Conservation (phyloP, 2,797 vertebrate genomes). For the Rhyacichthys aspro region DNA sequence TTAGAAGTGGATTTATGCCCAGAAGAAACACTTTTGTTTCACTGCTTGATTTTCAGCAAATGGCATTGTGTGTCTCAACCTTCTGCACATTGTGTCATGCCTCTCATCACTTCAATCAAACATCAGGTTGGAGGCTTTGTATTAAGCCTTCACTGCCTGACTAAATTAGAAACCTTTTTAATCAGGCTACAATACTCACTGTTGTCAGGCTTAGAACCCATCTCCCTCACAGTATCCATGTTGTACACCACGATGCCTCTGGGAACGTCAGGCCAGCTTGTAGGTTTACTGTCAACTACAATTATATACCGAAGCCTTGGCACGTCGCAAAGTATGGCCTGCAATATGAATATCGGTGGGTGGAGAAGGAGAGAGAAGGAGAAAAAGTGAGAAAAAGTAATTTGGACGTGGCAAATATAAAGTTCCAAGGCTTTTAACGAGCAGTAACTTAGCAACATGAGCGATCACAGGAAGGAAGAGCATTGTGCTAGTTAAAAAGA, state of each 20-base stretch:
- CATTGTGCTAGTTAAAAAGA: slow-evolving; percentile 3
- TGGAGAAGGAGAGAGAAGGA: background rate
- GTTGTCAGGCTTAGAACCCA: slow-evolving; percentile 84
- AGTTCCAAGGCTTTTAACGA: slow-evolving; percentile 12
- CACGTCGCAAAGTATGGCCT: slow-evolving; percentile 91
- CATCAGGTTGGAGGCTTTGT: slow-evolving; percentile 39
- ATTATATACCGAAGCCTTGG: slow-evolving; percentile 90
- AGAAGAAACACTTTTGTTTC: background rate
- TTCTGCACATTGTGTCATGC: slow-evolving; percentile 14
- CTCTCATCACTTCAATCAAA: slow-evolving; percentile 56
- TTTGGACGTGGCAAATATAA: slow-evolving; percentile 7
- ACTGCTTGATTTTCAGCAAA: too few relatives aligned
- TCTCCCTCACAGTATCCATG: slow-evolving; percentile 90
- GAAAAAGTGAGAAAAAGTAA: slow-evolving; percentile 8
- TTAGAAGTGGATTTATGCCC: background rate
- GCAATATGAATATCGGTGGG: slow-evolving; percentile 21
- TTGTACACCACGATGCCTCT: slow-evolving; percentile 89
- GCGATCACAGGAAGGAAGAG: background rate
- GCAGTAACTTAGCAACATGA: slow-evolving; percentile 4
- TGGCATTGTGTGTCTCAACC: slow-evolving; percentile 35
- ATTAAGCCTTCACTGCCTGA: slow-evolving; percentile 45
- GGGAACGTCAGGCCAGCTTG: slow-evolving; percentile 86
- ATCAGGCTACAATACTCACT: slow-evolving; percentile 77
- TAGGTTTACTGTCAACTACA: slow-evolving; percentile 89
- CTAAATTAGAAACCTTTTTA: slow-evolving; percentile 66